Percentiles rank a stretch among this genome's conserved stretches.
phyloP scores from a whole-genome alignment of 2,797 vertebrate genomes.

The Fratercula arctica region DNA sequence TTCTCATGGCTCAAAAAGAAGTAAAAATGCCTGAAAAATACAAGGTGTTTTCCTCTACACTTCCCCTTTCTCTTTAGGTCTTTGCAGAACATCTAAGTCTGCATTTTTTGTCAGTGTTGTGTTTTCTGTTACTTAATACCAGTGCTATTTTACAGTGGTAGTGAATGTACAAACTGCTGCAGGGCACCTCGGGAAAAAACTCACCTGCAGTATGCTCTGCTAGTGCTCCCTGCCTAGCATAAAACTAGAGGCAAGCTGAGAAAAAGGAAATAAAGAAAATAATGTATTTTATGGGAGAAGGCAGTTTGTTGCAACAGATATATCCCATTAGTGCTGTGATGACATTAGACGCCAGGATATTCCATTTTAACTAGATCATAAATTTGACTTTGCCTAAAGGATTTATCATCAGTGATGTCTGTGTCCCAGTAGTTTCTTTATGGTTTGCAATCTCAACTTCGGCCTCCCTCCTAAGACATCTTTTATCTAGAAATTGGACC shows the following conservation, averaged over 20 bases:
- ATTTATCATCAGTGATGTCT: background rate
- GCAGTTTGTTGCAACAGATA: background rate
- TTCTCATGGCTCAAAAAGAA: background rate
- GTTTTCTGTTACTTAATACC: background rate
- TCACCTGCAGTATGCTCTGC: background rate
- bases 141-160: background rate
- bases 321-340: constrained; percentile 10
- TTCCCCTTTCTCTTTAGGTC: background rate
- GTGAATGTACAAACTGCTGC: background rate
- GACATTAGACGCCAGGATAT: constrained; percentile 3
- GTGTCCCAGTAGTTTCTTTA: background rate
- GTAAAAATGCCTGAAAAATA: background rate
- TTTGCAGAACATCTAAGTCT: background rate
- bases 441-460: background rate
- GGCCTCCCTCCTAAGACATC: background rate
- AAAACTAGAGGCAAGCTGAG: background rate
- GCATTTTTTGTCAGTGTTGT: background rate
- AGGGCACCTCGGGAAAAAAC: background rate
- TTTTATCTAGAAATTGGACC: background rate
- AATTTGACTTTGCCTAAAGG: constrained; percentile 43
- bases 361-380: constrained; percentile 16
- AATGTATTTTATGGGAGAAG: background rate
- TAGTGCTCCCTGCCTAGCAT: background rate
- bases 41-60: background rate
- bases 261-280: constrained; percentile 5